Conservation (phyloP, 2,113 vertebrate genomes). For the Melanerpes aurifrons region DNA sequence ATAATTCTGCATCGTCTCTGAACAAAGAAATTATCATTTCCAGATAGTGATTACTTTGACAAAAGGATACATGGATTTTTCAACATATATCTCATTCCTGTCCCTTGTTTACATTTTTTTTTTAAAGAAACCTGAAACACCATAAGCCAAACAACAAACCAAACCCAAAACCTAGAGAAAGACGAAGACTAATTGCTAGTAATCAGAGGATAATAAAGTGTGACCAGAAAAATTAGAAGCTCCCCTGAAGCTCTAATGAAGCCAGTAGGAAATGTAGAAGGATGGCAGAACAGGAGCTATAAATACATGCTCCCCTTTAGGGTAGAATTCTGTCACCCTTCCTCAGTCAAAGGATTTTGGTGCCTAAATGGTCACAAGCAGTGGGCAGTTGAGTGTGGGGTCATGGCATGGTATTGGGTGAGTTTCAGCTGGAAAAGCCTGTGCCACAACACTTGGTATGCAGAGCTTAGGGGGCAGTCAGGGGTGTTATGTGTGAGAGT, state of each 20-base stretch:
- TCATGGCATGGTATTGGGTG: not conserved
- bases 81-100: not conserved
- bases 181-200: conserved; percentile 8
- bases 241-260: conserved; percentile 38
- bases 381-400: not conserved
- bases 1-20: not conserved
- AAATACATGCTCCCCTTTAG: not conserved
- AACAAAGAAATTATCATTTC: conserved; percentile 37
- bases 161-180: not conserved
- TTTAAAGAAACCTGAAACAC: not conserved
- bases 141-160: not conserved
- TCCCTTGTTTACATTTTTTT: not conserved
- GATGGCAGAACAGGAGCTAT: not conserved
- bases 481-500: not conserved
- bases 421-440: not conserved
- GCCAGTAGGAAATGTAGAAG: not conserved
- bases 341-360: not conserved
- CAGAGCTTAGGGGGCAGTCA: not conserved
- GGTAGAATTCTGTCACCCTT: not conserved
- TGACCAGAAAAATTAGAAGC: conserved; percentile 52
- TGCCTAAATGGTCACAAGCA: not conserved
- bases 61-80: conserved; percentile 41
- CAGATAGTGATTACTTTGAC: conserved; percentile 6
- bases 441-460: accelerated
- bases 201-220: conserved; percentile 40